A percentile compares a stretch with the other conserved stretches of the same genome.
phyloP scores from a whole-genome alignment of 2,113 vertebrate species.

The Caranx ignobilis region DNA sequence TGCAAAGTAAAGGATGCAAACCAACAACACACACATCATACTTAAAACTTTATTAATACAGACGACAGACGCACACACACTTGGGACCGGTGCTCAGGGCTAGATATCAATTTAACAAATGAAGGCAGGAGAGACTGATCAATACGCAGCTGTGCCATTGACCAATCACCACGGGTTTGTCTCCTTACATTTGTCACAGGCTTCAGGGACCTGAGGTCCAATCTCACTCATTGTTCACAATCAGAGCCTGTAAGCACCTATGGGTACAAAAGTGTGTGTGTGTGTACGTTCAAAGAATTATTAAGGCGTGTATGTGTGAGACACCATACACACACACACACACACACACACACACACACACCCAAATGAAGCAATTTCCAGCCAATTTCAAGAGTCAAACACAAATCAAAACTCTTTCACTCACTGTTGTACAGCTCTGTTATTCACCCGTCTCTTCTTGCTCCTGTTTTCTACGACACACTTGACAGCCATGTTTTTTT shows the following conservation, averaged over 20 bases:
- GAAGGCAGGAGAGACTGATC: conserved; percentile 6
- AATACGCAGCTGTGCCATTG: background rate
- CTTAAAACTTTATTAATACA: conserved; percentile 1
- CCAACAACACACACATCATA: background rate
- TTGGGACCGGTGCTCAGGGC: background rate
- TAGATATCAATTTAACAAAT: conserved; percentile 23
- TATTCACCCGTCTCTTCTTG: conserved; percentile 26
- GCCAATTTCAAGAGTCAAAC: conserved; percentile 37
- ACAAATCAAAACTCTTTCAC: conserved; percentile 53
- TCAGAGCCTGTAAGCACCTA: background rate
- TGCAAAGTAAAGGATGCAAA: background rate
- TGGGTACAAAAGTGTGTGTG: background rate
- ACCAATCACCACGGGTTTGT: background rate
- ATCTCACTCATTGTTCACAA: background rate
- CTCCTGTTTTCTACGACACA: background rate
- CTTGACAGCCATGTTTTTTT: conserved; percentile 17
- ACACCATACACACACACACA: background rate
- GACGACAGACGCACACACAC: background rate
- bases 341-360: background rate
- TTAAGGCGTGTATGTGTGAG: background rate
- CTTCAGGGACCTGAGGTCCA: background rate
- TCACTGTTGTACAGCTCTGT: background rate
- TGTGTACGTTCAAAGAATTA: background rate
- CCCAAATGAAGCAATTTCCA: conserved; percentile 44
- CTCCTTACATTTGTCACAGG: background rate